Base-by-base conservation (phyloP, 2,797 vertebrate species). In the Phrynocephalus vlangalii region DNA sequence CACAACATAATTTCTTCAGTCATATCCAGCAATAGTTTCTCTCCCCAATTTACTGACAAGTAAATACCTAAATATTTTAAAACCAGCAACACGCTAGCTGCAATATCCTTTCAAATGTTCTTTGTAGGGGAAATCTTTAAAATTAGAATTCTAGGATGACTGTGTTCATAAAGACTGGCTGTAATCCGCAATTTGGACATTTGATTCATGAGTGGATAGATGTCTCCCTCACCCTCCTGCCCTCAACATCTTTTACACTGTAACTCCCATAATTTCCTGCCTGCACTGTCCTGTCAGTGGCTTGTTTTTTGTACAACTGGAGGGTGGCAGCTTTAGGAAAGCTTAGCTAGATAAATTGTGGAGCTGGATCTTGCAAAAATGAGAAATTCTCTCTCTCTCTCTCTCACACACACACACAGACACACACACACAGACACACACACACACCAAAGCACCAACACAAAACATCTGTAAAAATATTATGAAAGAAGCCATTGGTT, bases 41-140 rank as follows among this genome's bases (percentile, higher is more conserved):
- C 56, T 33, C 3, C 73, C 50, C 5, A 67, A 0, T 0, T 3
- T 33, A 71, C 0, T 0, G 0, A 63, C 3, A 81, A 38, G 5
- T 67, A 84, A 15, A 28, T 38, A 80, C 30, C 22, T 73, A 30
- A 33, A 38, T 9, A 16, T 7, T 60, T 73, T 60, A 8, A 75
- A 84, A 1, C 9, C 15, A 75, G 44, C n/a, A 56, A 82, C 22
- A 13, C 26, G 26, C 6, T 66, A 50, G 70, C 22, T 67, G 20
- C n/a, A 48, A n/a, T 66, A 28, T 82, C 9, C 70, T 38, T 87
- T 44, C 26, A 24, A 28, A 50, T 15, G 5, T 28, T 30, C 16
- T 67, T 56, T 15, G 18, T 30, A 77, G 77, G n/a, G 6, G 18
- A 70, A 63, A 60, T 52, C 82, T 44, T 83, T 75, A 33, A 87